Evolutionary conservation across 1,140 invertebrate species (phyloP), one percentile per base, ranked within the genome.

Genomic region (Trichonephila inaurata): DNA sequence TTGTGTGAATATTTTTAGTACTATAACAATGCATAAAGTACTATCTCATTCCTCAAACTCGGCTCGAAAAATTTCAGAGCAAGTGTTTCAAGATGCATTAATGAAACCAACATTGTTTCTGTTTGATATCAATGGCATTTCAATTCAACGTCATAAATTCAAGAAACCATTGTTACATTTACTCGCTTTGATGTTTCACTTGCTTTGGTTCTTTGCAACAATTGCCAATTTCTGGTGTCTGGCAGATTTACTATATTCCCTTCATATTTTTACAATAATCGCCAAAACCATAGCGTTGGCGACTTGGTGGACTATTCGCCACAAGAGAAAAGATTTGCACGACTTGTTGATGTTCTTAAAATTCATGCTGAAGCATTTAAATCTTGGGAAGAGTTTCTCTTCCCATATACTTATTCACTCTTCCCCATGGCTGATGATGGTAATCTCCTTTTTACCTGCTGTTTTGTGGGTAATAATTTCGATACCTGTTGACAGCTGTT

Each of bases 171-270:
- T 60, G 28, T 21, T 66, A 7, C 2, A 14, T 24, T 33, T 91
- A 10, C 40, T 86, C 18, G 51, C 85, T 21, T 21, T 87, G 2
- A 19, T 40, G 10, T 92, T 92, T n/a, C 91, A 92, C 21, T 0
- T 62, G 6, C 10, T 92, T 33, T 92, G 91, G 91, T 60, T 92
- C 12, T 14, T 92, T 28, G 24, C 82, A 16, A 92, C 91, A 19
- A 40, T 87, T 4, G 69, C 91, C 12, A 92, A 92, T 33, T 72
- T 92, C 66, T 92, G 91, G 91, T 92, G 91, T 28, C 33, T 92
- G 16, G 61, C 83, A 12, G 91, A 92, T 19, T 58, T 77, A 12
- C 5, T 92, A 10, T 86, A 69, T 61, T 92, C 91, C 2, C 18
- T 92, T 21, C 91, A 92, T 24, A 92, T 92, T 7, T 92, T 92